Base-by-base conservation (phyloP, 2,888 invertebrate genomes). In the Hyles lineata region DNA sequence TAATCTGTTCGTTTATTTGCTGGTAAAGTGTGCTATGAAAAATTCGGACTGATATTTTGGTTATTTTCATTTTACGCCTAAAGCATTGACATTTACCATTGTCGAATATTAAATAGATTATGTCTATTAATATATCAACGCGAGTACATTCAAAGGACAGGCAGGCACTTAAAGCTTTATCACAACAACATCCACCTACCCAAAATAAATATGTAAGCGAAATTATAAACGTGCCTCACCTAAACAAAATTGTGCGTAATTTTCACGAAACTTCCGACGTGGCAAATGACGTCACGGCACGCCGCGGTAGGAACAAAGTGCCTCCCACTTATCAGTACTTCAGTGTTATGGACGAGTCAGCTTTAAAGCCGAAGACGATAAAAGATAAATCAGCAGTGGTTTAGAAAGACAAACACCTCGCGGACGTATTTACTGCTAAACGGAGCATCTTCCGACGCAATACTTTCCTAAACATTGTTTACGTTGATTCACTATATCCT, bases 391-490 rank as follows among this genome's bases (percentile, higher is more conserved):
- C 82, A 80, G 78, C 81, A 77, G 74, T 73, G 73, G 76, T 76
- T 79, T 78, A 61, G 76, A 77, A 79, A 83, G 83, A 83, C 82
- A 82, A 84, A 84, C 76, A 79, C 82, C 81, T 82, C 83, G 84
- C 84, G 79, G 78, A 75, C 74, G 81, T 86, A 84, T 85, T 85
- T 83, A 84, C 84, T 81, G 81, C 83, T 85, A 82, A 87, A 84
- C 81, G 80, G 79, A 80, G 82, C 78, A 80, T 82, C 80, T 78
- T 77, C 75, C 71, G 59, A 55, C 76, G 75, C 72, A 74, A 74
- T 75, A 70, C 73, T 71, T 74, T 62, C 63, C 71, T 71, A 71
- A 73, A 70, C 74, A 76, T 77, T 77, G 74, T 73, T 75, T 74
- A 70, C 72, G 72, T 72, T 67, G 73, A 87, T 85, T 84, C 81